Base-by-base conservation (phyloP, 2,113 vertebrate genomes). In the Morone saxatilis region DNA sequence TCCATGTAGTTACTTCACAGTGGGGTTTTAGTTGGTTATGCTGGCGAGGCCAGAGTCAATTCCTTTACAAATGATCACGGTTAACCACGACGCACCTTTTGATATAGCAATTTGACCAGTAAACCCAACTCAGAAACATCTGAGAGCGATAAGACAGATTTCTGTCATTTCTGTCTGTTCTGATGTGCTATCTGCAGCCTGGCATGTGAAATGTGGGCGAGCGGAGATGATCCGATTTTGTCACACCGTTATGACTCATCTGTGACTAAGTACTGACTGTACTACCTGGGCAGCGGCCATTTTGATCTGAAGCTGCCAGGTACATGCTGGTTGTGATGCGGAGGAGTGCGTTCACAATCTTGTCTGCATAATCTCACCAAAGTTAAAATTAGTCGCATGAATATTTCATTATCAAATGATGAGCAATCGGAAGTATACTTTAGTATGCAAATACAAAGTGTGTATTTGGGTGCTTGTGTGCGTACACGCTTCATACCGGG, bases 401-500 rank as follows among this genome's bases (percentile, higher is more conserved):
- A 91, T 91, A 90, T 91, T 91, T 92, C 43, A 91, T 83, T 54
- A 77, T 76, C 41, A 47, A 71, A 76, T 61, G 19, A 86, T 71
- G 86, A 90, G 85, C 48, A 53, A 85, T 80, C 25, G 54, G 84
- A 91, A 86, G 80, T 59, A 41, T 53, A 61, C 51, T 81, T 85
- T 79, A 72, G 71, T 57, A 71, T 85, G 70, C 71, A 82, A 83
- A 84, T 66, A 31, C 10, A 56, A 56, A 74, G 69, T 59, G 54
- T 72, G 65, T 81, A 53, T 72, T 78, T 74, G 71, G 81, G 84
- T 77, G 69, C 38, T 5, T 4, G 74, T 74, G 75, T 63, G 54
- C 62, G 71, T 14, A 5, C n/a, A 13, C 1, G 78, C 51, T 80
- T 59, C 92, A 41, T 95, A 97, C 98, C 98, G 86, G 98, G 98